Evolutionary conservation across 2,113 vertebrate species (phyloP).

Genomic region (Lycocorax pyrrhopterus): DNA sequence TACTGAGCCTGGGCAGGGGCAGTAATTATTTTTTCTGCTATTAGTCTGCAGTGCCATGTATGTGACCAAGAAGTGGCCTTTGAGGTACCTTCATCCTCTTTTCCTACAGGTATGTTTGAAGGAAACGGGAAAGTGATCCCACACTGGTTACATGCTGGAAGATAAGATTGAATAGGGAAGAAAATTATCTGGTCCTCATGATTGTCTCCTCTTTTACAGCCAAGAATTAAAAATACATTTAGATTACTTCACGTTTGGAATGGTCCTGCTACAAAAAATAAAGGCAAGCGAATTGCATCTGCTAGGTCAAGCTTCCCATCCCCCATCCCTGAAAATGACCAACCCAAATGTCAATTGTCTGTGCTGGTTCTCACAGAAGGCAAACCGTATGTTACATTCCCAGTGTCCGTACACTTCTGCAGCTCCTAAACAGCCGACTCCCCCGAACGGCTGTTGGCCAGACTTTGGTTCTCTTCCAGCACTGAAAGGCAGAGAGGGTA

Average conservation of each 20-base stretch:
- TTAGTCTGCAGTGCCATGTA: background rate
- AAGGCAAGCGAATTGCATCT: background rate
- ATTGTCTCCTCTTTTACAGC: background rate
- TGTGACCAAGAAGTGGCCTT: background rate
- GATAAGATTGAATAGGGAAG: background rate
- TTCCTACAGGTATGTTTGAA: background rate
- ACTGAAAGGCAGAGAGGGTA: background rate
- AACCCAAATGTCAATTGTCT: background rate
- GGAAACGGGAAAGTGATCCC: background rate
- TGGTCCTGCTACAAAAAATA: background rate
- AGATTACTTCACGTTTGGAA: background rate
- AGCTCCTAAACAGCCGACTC: background rate
- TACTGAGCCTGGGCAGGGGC: background rate
- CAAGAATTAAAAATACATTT: background rate
- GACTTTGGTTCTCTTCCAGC: conserved; percentile 5
- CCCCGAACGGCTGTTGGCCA: background rate
- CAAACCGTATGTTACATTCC: conserved; percentile 11
- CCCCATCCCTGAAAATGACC: background rate
- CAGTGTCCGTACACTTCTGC: background rate
- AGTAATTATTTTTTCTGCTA: background rate
- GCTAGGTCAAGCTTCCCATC: background rate
- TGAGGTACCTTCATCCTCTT: background rate
- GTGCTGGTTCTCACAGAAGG: conserved; percentile 29
- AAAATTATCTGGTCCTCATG: background rate
- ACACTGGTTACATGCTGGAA: background rate